Evolutionary conservation across 2,113 vertebrate genomes (phyloP).

Genomic region (Apodemus sylvaticus): DNA sequence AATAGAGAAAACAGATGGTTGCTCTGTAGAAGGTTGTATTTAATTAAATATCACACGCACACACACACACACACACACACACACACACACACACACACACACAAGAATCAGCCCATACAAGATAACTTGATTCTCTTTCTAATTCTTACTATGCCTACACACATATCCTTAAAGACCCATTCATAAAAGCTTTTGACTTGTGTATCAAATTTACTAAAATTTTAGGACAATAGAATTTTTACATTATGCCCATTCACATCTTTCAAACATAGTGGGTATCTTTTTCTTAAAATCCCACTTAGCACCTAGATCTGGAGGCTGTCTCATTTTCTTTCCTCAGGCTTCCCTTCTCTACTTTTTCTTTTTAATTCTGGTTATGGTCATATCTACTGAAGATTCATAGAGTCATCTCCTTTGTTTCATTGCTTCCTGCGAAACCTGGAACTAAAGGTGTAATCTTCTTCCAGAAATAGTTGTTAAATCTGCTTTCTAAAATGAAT

Average conservation of each 20-base stretch:
- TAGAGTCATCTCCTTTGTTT: neutral
- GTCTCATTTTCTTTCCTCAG: neutral
- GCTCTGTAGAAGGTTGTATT: conserved; percentile 59
- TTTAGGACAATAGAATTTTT: conserved; percentile 21
- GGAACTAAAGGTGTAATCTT: neutral
- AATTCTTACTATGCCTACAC: conserved; percentile 34
- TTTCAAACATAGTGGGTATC: neutral
- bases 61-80: too few relatives aligned
- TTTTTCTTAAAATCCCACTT: conserved; percentile 40
- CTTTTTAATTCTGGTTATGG: neutral
- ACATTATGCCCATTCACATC: neutral
- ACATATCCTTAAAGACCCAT: conserved; percentile 45
- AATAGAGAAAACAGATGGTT: conserved; percentile 69
- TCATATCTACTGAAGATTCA: neutral
- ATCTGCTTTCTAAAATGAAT: conserved; percentile 30
- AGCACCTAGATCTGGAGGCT: neutral
- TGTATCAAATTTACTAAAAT: conserved; percentile 47
- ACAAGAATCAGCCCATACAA: conserved; percentile 52
- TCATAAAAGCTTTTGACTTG: conserved; percentile 58
- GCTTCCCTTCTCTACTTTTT: neutral
- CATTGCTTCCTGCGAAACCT: conserved; percentile 9
- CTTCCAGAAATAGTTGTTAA: conserved; percentile 25
- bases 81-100: too few relatives aligned
- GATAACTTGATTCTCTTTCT: conserved; percentile 52
- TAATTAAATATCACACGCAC: conserved; percentile 68